Evolutionary conservation across 2,888 invertebrate genomes (phyloP).

Genomic region (Andricus curvator): DNA sequence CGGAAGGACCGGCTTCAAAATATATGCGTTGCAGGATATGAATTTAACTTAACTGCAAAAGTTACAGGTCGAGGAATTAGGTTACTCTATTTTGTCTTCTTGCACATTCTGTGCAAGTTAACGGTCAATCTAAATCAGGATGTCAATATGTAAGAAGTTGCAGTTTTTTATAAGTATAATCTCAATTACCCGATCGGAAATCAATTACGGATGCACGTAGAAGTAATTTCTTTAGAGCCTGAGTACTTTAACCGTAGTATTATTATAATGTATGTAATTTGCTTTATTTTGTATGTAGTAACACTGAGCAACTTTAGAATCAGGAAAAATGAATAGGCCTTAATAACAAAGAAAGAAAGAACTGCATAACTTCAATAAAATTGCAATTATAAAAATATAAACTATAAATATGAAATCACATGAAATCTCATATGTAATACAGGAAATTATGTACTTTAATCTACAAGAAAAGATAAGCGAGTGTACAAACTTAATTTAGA

Average conservation of each 20-base stretch:
- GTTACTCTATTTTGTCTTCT: neutral
- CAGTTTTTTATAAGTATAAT: neutral
- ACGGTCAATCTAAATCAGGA: neutral
- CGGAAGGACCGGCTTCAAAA: constrained; percentile 47
- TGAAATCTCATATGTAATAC: neutral
- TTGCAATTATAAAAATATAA: neutral
- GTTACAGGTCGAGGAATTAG: neutral
- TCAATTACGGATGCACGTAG: neutral
- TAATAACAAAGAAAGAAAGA: neutral
- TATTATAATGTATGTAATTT: neutral
- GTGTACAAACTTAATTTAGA: neutral
- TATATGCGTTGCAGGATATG: neutral
- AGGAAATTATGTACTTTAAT: neutral
- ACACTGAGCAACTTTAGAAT: neutral
- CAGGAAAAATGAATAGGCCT: neutral
- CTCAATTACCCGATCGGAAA: neutral
- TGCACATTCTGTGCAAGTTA: neutral
- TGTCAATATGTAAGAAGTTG: neutral
- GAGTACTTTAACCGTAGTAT: neutral
- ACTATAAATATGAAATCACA: neutral
- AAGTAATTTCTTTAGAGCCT: neutral
- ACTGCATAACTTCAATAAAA: neutral
- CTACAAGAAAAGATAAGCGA: no score
- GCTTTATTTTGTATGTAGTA: neutral
- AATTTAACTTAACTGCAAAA: neutral